phyloP scores from a whole-genome alignment of 2,888 invertebrate species.

The Penaeus monodon region DNA sequence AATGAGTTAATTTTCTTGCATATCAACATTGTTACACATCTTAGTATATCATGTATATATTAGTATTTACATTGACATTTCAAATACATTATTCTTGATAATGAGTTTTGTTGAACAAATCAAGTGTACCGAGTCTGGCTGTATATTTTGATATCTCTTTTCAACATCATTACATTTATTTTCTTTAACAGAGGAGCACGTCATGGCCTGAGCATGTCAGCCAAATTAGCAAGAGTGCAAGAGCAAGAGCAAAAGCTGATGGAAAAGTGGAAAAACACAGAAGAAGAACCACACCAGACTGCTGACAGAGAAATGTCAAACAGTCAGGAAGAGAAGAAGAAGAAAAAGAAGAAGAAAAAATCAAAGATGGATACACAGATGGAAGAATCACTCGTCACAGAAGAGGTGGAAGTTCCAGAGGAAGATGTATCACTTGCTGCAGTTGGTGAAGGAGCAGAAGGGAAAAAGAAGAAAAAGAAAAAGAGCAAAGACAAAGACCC shows the following conservation, averaged over 20 bases:
- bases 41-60: too few species aligned
- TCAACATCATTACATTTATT: constrained; percentile 11
- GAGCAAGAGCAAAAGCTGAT: constrained; percentile 81
- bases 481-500: neutral
- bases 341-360: neutral
- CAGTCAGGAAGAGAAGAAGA: neutral
- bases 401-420: neutral
- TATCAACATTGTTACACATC: too few species aligned
- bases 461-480: neutral
- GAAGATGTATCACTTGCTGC: neutral
- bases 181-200: constrained; percentile 79
- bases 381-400: neutral
- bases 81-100: too few species aligned
- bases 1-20: too few species aligned
- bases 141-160: neutral
- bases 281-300: constrained; percentile 67
- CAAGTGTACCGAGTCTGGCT: neutral
- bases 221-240: constrained; percentile 84
- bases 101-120: too few species aligned
- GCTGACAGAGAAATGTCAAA: constrained; percentile 27
- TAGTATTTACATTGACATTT: too few species aligned
- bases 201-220: constrained; percentile 83
- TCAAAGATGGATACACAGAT: neutral
- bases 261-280: constrained; percentile 70
- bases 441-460: neutral